Base-by-base conservation (phyloP, 30 jellyfish, hydroid and myxozoan species). In the Cassiopea xamachana region DNA sequence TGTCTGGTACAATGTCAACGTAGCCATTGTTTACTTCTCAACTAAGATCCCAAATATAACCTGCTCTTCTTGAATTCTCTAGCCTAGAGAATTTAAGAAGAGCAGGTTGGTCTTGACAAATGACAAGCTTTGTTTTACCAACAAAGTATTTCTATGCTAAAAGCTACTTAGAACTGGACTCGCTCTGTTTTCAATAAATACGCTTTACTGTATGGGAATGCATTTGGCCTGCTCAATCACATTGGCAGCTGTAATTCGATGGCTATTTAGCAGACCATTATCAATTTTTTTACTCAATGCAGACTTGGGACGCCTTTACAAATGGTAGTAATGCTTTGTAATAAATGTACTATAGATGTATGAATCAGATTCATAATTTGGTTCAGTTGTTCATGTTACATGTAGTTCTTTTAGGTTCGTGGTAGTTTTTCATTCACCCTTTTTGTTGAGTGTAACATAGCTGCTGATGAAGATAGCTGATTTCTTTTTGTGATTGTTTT, bases 351-450 rank as follows among this genome's bases (percentile, higher is more conserved):
- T 3, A 48, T 55, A 71, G 92, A 19, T n/a, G 15, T 7, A 14
- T 82, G 83, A 82, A 62, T 82, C 68, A 67, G 91, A 27, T 48
- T 68, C 91, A 16, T 60, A 58, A 82, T 58, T 82, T 84, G 43
- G 71, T 79, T 50, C 77, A 19, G 47, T 70, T 72, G 16, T 71
- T 84, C 77, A 46, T 79, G 70, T 70, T 84, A 70, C 92, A 49
- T 85, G 67, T 84, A 84, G 84, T 46, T 2, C 79, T 51, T 72
- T 48, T 43, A 80, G 50, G 73, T 70, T 69, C 80, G 49, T 84
- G 48, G 92, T 27, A 27, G 39, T 76, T 78, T 78, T 60, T 49
- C 87, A 49, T 78, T 51, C 73, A 78, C 87, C 46, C 60, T 78
- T 49, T 44, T 50, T 78, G 48, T 78, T 27, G 60, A 49, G 10